These are phyloP conservation scores for Umimayanthus kanabou DNA, from an alignment of 92 coral and sea anemone genomes.

Conservation along the genomic window DNA sequence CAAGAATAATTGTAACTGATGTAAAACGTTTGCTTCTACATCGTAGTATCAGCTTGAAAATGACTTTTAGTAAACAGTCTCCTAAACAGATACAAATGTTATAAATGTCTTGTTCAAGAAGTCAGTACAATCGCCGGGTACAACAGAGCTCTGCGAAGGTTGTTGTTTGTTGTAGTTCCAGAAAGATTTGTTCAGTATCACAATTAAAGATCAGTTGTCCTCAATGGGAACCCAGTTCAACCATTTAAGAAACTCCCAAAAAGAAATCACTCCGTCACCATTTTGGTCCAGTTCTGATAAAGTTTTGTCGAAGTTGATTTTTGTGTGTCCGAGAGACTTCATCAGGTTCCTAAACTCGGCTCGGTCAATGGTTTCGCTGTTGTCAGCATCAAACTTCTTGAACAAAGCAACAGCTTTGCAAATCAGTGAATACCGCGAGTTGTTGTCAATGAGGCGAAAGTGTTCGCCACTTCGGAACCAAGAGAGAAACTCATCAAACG, in stretches of 20 bases:
- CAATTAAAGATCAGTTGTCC: not conserved
- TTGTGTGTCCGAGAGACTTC: conserved; percentile 60
- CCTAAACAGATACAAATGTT: too few relatives aligned
- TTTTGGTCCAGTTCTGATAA: conserved; percentile 60
- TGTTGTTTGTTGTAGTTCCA: too few relatives aligned
- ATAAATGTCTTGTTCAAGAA: too few relatives aligned
- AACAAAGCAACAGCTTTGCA: conserved; percentile 65
- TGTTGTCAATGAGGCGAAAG: conserved; percentile 1
- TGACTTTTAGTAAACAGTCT: too few relatives aligned
- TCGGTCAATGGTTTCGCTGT: conserved; percentile 66
- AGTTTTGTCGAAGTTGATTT: conserved; percentile 52
- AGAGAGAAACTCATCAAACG: conserved; percentile 32
- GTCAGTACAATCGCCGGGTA: too few relatives aligned
- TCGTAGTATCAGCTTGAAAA: too few relatives aligned
- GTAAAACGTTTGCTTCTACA: too few relatives aligned
- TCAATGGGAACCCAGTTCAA: conserved; percentile 71
- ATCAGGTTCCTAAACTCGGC: conserved; percentile 58
- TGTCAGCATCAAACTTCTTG: conserved; percentile 66
- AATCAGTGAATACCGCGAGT: conserved; percentile 27
- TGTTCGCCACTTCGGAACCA: conserved; percentile 37
- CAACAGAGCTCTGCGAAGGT: too few relatives aligned
- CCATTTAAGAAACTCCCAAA: conserved; percentile 78
- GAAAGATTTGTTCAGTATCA: too few relatives aligned
- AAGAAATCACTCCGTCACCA: conserved; percentile 70
- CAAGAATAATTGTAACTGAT: too few relatives aligned